A percentile compares a stretch with the other conserved stretches of the same genome.
These are phyloP conservation scores for Lepidurus couesii DNA, from an alignment of 1,140 invertebrate species.

Conservation along the genomic window DNA sequence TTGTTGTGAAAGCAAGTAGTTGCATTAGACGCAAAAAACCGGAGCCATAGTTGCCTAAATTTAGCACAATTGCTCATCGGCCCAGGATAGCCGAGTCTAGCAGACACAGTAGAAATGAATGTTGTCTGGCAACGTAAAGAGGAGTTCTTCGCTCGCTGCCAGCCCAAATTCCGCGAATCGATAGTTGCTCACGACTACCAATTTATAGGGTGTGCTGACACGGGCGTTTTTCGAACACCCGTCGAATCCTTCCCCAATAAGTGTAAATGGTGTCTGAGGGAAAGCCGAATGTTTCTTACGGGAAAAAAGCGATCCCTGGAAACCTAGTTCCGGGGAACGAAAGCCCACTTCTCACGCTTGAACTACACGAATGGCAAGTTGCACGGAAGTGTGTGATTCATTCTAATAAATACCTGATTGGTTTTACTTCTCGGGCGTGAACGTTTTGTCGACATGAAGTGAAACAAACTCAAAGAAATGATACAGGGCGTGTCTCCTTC, in stretches of 20 bases:
- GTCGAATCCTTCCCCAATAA: neutral
- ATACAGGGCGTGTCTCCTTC: neutral
- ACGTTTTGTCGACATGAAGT: slow-evolving; percentile 9
- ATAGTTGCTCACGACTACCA: neutral
- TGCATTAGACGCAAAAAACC: neutral
- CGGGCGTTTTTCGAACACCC: neutral
- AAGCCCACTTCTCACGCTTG: neutral
- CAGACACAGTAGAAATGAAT: neutral
- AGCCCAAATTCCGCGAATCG: neutral
- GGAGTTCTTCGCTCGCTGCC: neutral
- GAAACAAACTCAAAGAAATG: neutral
- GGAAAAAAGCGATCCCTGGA: neutral
- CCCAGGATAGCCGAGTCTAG: neutral
- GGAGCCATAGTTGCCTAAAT: neutral
- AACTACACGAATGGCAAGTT: neutral
- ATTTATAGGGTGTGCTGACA: neutral
- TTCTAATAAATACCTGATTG: slow-evolving; percentile 1
- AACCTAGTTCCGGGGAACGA: neutral
- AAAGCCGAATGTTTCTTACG: neutral
- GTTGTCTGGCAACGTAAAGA: neutral
- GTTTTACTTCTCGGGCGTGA: slow-evolving; percentile 13
- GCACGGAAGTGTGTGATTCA: slow-evolving; percentile 2
- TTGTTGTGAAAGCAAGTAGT: neutral
- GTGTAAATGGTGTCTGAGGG: neutral
- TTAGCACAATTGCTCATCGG: slow-evolving; percentile 12